These are phyloP conservation scores for Atherinosoma microstoma DNA, from an alignment of 2,797 vertebrate species.

Conservation along the genomic window DNA sequence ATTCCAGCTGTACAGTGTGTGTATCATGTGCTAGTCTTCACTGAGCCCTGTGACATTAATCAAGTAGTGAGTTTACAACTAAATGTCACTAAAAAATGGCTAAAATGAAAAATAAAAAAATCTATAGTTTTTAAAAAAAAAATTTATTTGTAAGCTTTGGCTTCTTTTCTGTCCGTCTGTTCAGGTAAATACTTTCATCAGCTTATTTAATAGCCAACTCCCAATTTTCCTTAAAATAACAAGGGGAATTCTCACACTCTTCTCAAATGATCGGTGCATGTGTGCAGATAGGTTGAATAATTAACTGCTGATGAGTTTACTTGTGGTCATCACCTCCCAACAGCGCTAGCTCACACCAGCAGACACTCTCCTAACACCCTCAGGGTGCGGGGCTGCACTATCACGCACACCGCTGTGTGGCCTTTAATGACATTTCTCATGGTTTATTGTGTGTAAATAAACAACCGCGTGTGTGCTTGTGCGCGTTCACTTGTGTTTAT, in stretches of 20 bases:
- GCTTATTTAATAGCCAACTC: too few relatives aligned
- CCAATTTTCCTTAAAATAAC: too few relatives aligned
- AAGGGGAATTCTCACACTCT: too few relatives aligned
- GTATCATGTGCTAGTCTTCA: neutral
- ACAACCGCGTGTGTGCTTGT: conserved; percentile 47
- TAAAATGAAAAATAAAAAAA: neutral
- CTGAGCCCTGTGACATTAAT: neutral
- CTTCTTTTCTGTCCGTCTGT: neutral
- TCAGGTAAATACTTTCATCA: too few relatives aligned
- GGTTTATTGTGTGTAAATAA: conserved; percentile 71
- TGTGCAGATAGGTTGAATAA: conserved; percentile 3
- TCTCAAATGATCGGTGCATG: too few relatives aligned
- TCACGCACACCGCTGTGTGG: conserved; percentile 81
- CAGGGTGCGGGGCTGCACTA: conserved; percentile 73
- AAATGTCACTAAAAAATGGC: conserved; percentile 5
- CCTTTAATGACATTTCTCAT: conserved; percentile 85
- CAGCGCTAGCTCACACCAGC: conserved; percentile 38
- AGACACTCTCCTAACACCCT: conserved; percentile 55
- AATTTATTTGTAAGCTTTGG: neutral
- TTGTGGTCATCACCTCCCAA: conserved; percentile 30
- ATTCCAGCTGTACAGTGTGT: neutral
- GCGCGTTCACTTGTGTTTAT: conserved; percentile 27
- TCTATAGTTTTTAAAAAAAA: neutral
- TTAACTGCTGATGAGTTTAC: conserved; percentile 33
- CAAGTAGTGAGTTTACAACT: conserved; percentile 2